Evolutionary conservation across 1,140 invertebrate genomes (phyloP), one percentile per base, ranked within the genome.

Genomic region (Ruditapes philippinarum): DNA sequence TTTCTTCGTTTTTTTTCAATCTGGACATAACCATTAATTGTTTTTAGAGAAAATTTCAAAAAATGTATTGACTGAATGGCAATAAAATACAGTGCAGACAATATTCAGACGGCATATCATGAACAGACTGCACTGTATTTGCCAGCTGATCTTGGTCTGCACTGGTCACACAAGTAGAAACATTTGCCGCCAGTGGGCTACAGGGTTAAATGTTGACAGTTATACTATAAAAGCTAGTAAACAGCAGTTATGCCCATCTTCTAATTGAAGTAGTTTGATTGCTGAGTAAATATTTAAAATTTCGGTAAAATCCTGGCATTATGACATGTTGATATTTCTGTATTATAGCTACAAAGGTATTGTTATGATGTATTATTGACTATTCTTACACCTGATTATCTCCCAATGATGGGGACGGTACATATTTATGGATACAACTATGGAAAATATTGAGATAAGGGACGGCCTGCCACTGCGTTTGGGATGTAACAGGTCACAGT

Each of bases 311-410:
- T 76, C 40, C 28, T 42, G 5, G 36, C 7, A 14, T 45, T 36
- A 45, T 76, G 73, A 76, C 73, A 76, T 76, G 73, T 76, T 76
- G 73, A 76, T 76, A n/a, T 76, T 45, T 76, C 4, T 76, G 73
- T 76, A 76, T 76, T 76, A 14, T 76, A 51, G 73, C 73, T 76
- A 76, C 73, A 1, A 25, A 49, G 73, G 73, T 49, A 76, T 76
- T 76, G 45, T 51, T 49, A 31, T 45, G 73, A 51, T 76, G 22
- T 51, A 49, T 9, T 45, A 76, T 76, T 45, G 73, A 70, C 65
- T 70, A 2, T 70, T 70, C 65, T 1, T 1, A 22, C 33, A 4
- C 33, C 33, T 22, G 22, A 14, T 70, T 22, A 38, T 70, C 65
- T 70, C 65, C 65, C 1, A 70, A 31, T 38, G 65, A 19, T 65